Percentiles rank a stretch among this genome's conserved stretches.
Evolutionary conservation across 1,140 invertebrate species (phyloP).

Genomic region (Saccostrea glomerata): DNA sequence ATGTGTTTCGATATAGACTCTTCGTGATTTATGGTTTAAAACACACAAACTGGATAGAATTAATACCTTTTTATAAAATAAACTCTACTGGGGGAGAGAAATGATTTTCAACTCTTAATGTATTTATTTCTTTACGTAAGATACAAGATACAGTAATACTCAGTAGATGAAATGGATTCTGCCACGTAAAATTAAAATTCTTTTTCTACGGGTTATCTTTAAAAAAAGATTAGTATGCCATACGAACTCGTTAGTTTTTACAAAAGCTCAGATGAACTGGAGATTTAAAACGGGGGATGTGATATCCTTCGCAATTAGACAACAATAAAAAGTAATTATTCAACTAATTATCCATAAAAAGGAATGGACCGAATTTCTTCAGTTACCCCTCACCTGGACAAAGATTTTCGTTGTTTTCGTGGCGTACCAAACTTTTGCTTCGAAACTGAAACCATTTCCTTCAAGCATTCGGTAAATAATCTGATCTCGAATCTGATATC

Average conservation of each 20-base stretch:
- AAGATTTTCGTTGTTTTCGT: background rate
- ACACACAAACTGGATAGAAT: background rate
- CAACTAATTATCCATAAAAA: constrained; percentile 32
- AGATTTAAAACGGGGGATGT: constrained; percentile 22
- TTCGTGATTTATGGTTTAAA: background rate
- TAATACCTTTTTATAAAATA: constrained; percentile 12
- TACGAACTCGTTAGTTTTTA: constrained; percentile 29
- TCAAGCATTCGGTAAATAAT: background rate
- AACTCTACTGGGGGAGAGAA: background rate
- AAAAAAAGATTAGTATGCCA: constrained; percentile 30
- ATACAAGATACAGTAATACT: background rate
- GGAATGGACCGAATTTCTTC: constrained; percentile 9
- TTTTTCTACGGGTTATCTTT: constrained; percentile 15
- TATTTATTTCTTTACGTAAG: constrained; percentile 28
- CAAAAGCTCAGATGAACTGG: constrained; percentile 2
- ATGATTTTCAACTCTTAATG: background rate
- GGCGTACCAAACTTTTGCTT: background rate
- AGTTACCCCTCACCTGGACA: constrained; percentile 21
- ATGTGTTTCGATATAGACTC: constrained; percentile 22
- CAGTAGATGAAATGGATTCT: background rate
- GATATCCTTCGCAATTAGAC: constrained; percentile 26
- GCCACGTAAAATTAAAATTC: constrained; percentile 23
- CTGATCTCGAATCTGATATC: background rate
- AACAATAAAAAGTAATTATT: constrained; percentile 32
- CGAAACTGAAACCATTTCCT: background rate